These are phyloP conservation scores for Anomalospiza imberbis DNA, from an alignment of 2,797 vertebrate species.

Conservation along the genomic window DNA sequence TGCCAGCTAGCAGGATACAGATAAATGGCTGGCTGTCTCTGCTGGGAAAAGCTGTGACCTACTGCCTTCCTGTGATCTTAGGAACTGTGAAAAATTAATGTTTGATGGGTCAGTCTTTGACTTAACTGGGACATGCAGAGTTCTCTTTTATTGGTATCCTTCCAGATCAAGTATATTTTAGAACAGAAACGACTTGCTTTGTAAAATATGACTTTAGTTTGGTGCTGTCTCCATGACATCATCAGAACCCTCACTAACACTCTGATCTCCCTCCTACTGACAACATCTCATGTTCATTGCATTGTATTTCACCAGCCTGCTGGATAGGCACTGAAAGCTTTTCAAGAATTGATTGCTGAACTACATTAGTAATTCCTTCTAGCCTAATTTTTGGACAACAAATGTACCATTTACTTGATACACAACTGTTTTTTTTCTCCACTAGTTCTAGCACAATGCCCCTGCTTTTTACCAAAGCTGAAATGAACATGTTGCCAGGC, in stretches of 20 bases:
- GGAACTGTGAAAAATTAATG: not conserved
- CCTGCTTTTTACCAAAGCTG: not conserved
- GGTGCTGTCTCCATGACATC: not conserved
- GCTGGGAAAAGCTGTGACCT: not conserved
- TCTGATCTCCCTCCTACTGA: not conserved
- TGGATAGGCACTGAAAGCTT: not conserved
- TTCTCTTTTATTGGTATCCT: not conserved
- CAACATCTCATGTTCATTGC: not conserved
- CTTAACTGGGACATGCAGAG: not conserved
- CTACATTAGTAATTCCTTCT: not conserved
- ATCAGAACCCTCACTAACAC: not conserved
- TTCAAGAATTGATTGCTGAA: not conserved
- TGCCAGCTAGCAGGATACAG: not conserved
- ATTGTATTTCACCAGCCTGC: not conserved
- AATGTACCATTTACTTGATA: not conserved
- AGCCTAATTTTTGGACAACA: not conserved
- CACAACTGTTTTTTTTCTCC: not conserved
- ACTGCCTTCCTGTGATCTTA: not conserved
- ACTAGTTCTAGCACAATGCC: not conserved
- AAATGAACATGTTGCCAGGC: not conserved
- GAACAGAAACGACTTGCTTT: not conserved
- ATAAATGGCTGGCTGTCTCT: not conserved
- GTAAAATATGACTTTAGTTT: not conserved
- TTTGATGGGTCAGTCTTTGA: not conserved
- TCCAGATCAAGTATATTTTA: not conserved